Percentiles rank a stretch among this genome's conserved stretches.
These are phyloP conservation scores for Myxocyprinus asiaticus DNA, from an alignment of 2,113 vertebrate species.

Conservation along the genomic window DNA sequence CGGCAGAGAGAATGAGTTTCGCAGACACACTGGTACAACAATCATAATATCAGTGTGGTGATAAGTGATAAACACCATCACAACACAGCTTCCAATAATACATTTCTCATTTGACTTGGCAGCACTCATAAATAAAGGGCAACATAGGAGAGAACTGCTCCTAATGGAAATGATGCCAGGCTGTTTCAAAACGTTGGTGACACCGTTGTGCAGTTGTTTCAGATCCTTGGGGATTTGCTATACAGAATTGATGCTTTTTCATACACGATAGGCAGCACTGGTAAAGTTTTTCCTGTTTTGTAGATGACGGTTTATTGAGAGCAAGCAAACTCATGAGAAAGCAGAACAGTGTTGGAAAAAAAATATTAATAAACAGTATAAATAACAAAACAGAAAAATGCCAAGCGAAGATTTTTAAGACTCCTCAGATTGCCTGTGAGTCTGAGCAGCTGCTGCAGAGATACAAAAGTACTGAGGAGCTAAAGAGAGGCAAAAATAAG, in stretches of 20 bases:
- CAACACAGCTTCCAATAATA: conserved; percentile 15
- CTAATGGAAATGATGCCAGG: not conserved
- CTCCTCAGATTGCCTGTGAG: not conserved
- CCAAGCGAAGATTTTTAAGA: conserved; percentile 28
- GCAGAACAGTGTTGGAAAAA: conserved; percentile 6
- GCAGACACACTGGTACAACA: too few species aligned
- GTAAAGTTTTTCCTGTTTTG: conserved; percentile 39
- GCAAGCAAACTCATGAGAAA: conserved; percentile 50
- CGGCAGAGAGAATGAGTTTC: not conserved
- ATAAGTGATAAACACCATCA: conserved; percentile 16
- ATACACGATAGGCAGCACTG: conserved; percentile 32
- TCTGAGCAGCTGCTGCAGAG: conserved; percentile 12
- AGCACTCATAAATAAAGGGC: conserved; percentile 24
- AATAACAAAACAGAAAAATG: conserved; percentile 47
- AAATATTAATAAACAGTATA: conserved; percentile 24
- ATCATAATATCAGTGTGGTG: too few species aligned
- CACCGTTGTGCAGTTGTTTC: not conserved
- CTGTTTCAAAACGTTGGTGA: too few species aligned
- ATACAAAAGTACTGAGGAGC: not conserved
- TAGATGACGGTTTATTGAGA: conserved; percentile 40
- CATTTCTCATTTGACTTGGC: conserved; percentile 9
- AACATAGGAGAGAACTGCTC: not conserved
- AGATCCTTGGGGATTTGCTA: not conserved
- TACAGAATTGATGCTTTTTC: conserved; percentile 18
- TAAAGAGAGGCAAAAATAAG: not conserved